A percentile compares a stretch with the other conserved stretches of the same genome.
Conservation (phyloP, 2,113 vertebrate species). For the Cyanoramphus novaezelandiae region DNA sequence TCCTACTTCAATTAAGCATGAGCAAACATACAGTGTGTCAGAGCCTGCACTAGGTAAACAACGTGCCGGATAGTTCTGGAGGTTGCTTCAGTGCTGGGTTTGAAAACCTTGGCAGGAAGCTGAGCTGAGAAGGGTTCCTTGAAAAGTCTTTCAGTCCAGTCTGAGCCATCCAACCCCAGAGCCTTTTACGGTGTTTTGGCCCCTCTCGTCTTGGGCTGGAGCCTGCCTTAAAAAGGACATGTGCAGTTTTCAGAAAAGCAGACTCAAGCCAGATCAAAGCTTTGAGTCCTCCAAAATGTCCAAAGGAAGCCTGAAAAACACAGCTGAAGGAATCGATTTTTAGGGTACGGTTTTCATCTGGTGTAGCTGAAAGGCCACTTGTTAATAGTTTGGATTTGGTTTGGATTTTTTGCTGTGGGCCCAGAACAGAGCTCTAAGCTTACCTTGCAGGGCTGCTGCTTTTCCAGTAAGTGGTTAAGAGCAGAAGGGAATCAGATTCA, state of each 20-base stretch:
- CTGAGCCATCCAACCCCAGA: neutral
- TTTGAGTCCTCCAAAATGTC: neutral
- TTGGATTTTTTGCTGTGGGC: fast-evolving
- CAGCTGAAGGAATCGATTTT: neutral
- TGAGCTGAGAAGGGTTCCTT: neutral
- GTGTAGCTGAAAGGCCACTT: neutral
- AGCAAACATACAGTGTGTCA: neutral
- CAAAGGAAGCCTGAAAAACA: neutral
- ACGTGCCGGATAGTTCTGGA: neutral
- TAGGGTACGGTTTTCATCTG: neutral
- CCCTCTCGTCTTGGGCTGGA: neutral
- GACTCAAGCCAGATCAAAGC: neutral
- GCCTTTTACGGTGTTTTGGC: neutral
- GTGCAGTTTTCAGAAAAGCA: neutral
- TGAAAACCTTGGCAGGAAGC: neutral
- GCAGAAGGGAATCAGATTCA: neutral
- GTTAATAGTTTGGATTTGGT: neutral
- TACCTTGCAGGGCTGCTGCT: neutral
- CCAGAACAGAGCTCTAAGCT: neutral
- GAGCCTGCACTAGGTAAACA: neutral
- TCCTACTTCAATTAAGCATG: neutral
- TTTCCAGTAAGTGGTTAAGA: neutral
- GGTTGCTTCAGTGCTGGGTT: neutral
- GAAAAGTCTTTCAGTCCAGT: neutral
- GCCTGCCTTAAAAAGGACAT: neutral